Evolutionary conservation across 2,113 vertebrate genomes (phyloP), one percentile per base, ranked within the genome.

Genomic region (Microcebus tavaratra): DNA sequence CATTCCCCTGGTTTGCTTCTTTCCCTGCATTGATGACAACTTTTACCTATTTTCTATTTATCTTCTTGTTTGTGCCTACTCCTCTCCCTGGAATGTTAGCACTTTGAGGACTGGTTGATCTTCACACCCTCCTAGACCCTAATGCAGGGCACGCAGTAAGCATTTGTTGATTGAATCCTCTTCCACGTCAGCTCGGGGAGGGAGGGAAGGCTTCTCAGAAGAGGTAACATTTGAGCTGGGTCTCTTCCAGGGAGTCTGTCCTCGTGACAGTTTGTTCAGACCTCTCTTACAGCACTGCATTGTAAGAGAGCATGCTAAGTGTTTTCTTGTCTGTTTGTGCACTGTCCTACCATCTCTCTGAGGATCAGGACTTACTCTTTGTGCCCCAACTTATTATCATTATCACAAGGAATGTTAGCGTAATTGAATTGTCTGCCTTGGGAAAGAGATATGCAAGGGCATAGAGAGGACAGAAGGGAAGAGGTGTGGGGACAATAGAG

Each of bases 381-480:
- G 70, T 27, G 27, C 6, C 29, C 65, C 15, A 21, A 31, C 8
- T 57, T 92, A 78, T 23, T 78, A 39, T 34, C 34, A 42, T 73
- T 5, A 59, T 84, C 57, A 75, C 42, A 45, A 20, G 67, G 59
- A 67, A 14, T 57, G 31, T 27, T 39, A 9, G 25, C 53, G 34
- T 86, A 75, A 97, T 86, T 88, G 36, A 86, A 39, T 57, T 95
- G 87, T 91, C 79, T 88, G 0, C 76, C 50, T 97, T 91, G 73
- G 42, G 27, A 88, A 72, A 83, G 83, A 92, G 61, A 59, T 8
- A 8, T 25, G 36, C 57, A 88, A 86, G 67, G 61, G 18, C 23
- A 48, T 3, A 55, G 65, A 84, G 36, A 80, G 6, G 68, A 21
- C 48, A 87, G 23, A 55, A 72, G 55, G 50, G 81, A 70, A 34